Conservation (phyloP, 2,888 invertebrate species). For the Drosophila aldrichi region DNA sequence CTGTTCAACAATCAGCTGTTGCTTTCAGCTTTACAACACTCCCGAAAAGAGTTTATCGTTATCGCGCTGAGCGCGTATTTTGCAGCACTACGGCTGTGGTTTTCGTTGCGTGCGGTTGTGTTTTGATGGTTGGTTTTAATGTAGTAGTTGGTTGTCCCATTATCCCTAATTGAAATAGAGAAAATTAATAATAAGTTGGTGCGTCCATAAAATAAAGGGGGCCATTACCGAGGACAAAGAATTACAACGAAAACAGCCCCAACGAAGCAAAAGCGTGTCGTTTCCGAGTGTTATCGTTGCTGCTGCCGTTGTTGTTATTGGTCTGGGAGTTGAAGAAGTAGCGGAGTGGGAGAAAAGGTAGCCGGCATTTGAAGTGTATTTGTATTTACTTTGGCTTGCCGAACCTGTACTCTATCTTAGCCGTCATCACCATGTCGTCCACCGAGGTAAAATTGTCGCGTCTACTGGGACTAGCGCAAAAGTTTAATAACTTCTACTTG, state of each 20-base stretch:
- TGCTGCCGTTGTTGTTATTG: conserved; percentile 6
- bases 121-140: conserved; percentile 55
- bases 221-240: conserved; percentile 7
- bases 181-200: conserved; percentile 34
- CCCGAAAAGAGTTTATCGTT: conserved; percentile 19
- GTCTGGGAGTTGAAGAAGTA: conserved; percentile 24
- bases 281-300: conserved; percentile 23
- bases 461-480: conserved; percentile 92
- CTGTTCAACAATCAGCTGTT: conserved; percentile 37
- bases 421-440: conserved; percentile 78
- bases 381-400: conserved; percentile 51
- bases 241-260: conserved; percentile 6
- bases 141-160: conserved; percentile 33
- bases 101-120: conserved; percentile 59
- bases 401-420: conserved; percentile 30
- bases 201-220: conserved; percentile 14
- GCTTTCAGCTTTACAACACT: conserved; percentile 15
- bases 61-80: conserved; percentile 34
- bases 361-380: conserved; percentile 61
- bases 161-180: conserved; percentile 41
- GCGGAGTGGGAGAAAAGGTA: conserved; percentile 54
- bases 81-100: conserved; percentile 55
- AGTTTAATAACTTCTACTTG: conserved; percentile 95
- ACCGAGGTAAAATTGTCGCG: conserved; percentile 87
- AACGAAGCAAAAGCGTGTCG: conserved; percentile 8